These are phyloP conservation scores for Leiothrix lutea DNA, from an alignment of 2,113 vertebrate species.

Conservation along the genomic window DNA sequence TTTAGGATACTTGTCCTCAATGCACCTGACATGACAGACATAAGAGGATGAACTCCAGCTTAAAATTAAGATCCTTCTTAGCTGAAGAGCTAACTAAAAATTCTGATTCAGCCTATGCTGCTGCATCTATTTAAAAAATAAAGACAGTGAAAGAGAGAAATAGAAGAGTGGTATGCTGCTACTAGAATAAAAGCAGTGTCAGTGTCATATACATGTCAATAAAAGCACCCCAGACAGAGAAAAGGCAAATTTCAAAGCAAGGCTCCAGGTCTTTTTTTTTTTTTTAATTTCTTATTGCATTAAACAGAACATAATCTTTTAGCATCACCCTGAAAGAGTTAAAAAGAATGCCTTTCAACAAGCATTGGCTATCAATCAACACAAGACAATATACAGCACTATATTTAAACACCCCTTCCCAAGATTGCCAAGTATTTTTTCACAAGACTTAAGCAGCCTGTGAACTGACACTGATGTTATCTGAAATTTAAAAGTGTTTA, in stretches of 20 bases:
- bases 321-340: not conserved
- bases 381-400: not conserved
- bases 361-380: not conserved
- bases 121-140: not conserved
- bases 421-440: not conserved
- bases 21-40: not conserved
- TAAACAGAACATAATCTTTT: not conserved
- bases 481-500: constrained; percentile 20
- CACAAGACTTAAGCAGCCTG: not conserved
- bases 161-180: not conserved
- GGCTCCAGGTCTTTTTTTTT: not conserved
- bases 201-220: not conserved
- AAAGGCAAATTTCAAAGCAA: not conserved
- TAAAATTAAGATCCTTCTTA: not conserved
- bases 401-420: not conserved
- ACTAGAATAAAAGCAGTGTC: not conserved
- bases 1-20: not conserved
- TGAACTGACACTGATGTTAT: not conserved
- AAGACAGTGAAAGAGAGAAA: not conserved
- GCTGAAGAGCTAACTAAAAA: not conserved
- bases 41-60: not conserved
- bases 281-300: not conserved
- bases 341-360: not conserved
- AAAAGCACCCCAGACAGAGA: not conserved
- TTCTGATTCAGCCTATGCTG: not conserved